Conservation (phyloP, 2,888 invertebrate genomes). For the Philhelius pedissequus region DNA sequence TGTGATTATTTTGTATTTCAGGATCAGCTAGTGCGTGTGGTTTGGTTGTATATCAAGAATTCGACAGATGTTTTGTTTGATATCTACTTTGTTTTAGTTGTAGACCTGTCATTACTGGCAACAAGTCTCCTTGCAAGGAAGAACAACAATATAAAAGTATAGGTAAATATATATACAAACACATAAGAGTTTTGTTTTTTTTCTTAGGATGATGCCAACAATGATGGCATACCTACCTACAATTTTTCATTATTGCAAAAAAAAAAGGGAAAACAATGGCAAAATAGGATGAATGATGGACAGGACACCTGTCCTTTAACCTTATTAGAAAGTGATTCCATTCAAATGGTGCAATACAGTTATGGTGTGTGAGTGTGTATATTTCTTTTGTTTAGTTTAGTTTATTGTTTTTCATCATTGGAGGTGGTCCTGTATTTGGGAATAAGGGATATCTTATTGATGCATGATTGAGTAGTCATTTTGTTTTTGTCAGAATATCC, state of each 20-base stretch:
- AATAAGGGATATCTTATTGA: conserved; percentile 7
- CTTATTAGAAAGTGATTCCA: conserved; percentile 56
- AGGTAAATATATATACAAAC: neutral
- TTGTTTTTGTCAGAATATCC: neutral
- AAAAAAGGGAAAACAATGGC: neutral
- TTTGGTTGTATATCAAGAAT: conserved; percentile 37
- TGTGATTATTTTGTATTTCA: neutral
- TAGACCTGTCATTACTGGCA: conserved; percentile 26
- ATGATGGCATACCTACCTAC: neutral
- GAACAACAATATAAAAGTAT: conserved; percentile 6
- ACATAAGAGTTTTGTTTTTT: neutral
- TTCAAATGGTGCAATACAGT: conserved; percentile 10
- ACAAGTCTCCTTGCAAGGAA: neutral
- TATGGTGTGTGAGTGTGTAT: conserved; percentile 40
- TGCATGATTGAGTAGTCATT: conserved; percentile 36
- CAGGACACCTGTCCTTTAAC: conserved; percentile 48
- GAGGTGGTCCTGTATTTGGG: conserved; percentile 27
- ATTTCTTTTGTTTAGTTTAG: neutral
- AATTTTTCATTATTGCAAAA: conserved; percentile 10
- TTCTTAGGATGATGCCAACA: neutral
- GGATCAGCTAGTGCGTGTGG: neutral
- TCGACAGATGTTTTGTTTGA: conserved; percentile 44
- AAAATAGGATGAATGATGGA: neutral
- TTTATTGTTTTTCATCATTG: conserved; percentile 28
- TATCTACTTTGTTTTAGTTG: neutral